These are phyloP conservation scores for Octopus bimaculoides DNA, from an alignment of 1,140 invertebrate genomes.

Conservation along the genomic window DNA sequence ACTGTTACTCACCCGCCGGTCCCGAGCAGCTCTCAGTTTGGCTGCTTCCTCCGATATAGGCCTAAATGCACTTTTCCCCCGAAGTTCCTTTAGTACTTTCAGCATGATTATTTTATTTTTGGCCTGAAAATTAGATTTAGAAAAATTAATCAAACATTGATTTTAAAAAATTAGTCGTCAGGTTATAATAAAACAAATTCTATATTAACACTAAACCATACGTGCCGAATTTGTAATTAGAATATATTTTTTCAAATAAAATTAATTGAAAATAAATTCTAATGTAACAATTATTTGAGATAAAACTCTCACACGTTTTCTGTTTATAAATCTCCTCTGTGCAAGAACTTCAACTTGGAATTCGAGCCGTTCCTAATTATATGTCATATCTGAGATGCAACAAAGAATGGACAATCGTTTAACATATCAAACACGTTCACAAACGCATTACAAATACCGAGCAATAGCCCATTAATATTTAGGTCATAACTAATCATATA, in stretches of 20 bases:
- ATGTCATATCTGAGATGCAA: no score
- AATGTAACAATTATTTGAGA: background rate
- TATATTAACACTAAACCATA: background rate
- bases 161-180: background rate
- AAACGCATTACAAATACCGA: no score
- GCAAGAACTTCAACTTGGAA: background rate
- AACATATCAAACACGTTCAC: no score
- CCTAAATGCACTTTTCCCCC: constrained; percentile 37
- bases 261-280: background rate
- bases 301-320: background rate
- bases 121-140: constrained; percentile 40
- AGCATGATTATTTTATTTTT: constrained; percentile 56
- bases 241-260: background rate
- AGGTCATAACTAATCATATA: no score
- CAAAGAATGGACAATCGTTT: no score
- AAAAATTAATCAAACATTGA: constrained; percentile 12
- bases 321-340: background rate
- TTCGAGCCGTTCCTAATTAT: background rate
- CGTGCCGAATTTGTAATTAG: background rate
- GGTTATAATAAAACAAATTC: background rate
- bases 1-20: background rate
- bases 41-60: constrained; percentile 27
- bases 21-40: constrained; percentile 10
- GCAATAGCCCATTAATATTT: no score
- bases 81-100: constrained; percentile 51